These are phyloP conservation scores for Drosophila neotestacea DNA, from an alignment of 2,888 invertebrate species.

Conservation along the genomic window DNA sequence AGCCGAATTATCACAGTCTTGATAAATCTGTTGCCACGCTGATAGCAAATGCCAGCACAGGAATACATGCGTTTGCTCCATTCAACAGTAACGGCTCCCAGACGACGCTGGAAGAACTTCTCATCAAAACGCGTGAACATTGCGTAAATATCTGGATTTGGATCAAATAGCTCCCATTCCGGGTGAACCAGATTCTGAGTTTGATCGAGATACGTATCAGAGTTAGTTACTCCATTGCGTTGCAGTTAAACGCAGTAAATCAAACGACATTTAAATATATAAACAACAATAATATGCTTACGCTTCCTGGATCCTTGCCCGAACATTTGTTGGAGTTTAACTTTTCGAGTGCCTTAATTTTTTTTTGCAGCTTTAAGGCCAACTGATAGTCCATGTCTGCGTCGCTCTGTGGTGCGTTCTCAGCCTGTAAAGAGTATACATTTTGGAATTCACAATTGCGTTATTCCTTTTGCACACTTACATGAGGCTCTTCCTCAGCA, in stretches of 20 bases:
- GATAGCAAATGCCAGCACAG: conserved; percentile 88
- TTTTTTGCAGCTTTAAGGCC: conserved; percentile 73
- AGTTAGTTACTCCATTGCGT: conserved; percentile 19
- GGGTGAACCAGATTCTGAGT: conserved; percentile 85
- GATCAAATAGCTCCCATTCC: conserved; percentile 93
- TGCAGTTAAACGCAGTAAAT: background rate
- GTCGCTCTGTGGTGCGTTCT: conserved; percentile 32
- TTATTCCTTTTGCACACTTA: conserved; percentile 19
- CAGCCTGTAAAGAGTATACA: background rate
- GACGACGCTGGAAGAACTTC: conserved; percentile 92
- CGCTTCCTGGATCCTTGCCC: background rate
- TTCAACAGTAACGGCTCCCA: conserved; percentile 92
- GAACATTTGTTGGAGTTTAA: conserved; percentile 12
- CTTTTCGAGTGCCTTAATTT: conserved; percentile 41
- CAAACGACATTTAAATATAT: background rate
- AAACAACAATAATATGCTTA: background rate
- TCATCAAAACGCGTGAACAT: conserved; percentile 95
- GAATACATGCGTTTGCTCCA: conserved; percentile 97
- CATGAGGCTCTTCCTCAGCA: conserved; percentile 23
- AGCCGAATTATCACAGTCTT: conserved; percentile 86
- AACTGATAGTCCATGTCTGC: conserved; percentile 64
- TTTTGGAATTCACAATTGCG: background rate
- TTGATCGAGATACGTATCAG: conserved; percentile 78
- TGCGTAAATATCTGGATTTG: conserved; percentile 95
- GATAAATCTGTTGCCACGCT: conserved; percentile 73